phyloP scores from a whole-genome alignment of 2,888 invertebrate species.

The Himalopsyche kuldschensis region DNA sequence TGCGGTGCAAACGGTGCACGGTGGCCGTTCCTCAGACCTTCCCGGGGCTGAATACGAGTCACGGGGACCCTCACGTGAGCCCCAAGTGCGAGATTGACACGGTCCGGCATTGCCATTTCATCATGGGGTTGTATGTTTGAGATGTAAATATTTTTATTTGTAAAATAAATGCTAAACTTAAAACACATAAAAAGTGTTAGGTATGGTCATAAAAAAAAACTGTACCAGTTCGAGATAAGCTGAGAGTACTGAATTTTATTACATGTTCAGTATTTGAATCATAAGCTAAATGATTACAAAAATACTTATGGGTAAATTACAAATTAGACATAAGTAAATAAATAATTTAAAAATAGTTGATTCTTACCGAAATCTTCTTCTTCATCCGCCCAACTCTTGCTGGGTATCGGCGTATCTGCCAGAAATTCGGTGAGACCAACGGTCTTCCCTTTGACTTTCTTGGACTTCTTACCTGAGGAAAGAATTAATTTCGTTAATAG shows the following conservation, averaged over 20 bases:
- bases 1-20: conserved; percentile 43
- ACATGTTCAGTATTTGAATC: neutral
- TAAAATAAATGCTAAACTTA: too few species aligned
- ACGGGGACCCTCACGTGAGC: conserved; percentile 63
- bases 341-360: neutral
- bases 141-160: too few species aligned
- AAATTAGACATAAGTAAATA: neutral
- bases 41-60: conserved; percentile 68
- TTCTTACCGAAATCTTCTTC: conserved; percentile 78
- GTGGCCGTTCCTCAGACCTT: conserved; percentile 74
- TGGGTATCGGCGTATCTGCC: conserved; percentile 65
- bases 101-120: conserved; percentile 49
- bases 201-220: too few species aligned
- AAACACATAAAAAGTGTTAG: too few species aligned
- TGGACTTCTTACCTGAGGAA: conserved; percentile 75
- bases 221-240: too few species aligned
- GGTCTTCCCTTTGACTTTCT: conserved; percentile 83
- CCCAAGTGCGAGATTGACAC: conserved; percentile 78
- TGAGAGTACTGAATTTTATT: neutral
- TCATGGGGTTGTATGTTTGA: conserved; percentile 10
- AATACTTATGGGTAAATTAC: neutral
- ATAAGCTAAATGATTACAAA: neutral
- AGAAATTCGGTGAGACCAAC: conserved; percentile 81
- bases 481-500: neutral
- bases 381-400: conserved; percentile 79